A percentile compares a stretch with the other conserved stretches of the same genome.
Evolutionary conservation across 2,113 vertebrate species (phyloP).

Genomic region (Tricholaema leucomelas): DNA sequence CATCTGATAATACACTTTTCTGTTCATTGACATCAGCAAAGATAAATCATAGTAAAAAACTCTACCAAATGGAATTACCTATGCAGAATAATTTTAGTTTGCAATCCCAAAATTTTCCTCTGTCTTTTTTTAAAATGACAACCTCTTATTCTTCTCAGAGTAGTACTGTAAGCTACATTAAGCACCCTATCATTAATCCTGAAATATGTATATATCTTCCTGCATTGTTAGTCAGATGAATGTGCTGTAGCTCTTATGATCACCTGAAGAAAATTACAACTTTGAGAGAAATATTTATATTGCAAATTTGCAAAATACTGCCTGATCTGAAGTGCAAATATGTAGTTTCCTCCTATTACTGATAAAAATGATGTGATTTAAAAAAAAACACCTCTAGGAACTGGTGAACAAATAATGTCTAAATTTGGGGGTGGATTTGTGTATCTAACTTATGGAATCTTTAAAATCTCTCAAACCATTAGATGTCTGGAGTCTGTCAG

Average conservation of each 20-base stretch:
- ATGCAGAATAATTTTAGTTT: constrained; percentile 54
- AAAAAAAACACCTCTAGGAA: neutral
- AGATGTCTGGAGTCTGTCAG: neutral
- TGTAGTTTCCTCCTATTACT: neutral
- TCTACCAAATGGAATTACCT: neutral
- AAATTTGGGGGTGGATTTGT: neutral
- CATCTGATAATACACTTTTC: neutral
- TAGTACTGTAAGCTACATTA: constrained; percentile 41
- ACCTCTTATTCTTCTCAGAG: constrained; percentile 57
- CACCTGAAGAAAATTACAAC: constrained; percentile 57
- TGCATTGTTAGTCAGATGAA: constrained; percentile 59
- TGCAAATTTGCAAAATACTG: constrained; percentile 20
- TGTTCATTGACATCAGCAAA: neutral
- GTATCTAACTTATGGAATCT: neutral
- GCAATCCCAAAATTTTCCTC: constrained; percentile 27
- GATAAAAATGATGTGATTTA: neutral
- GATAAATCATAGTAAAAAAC: neutral
- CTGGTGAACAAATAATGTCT: neutral
- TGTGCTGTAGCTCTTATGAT: constrained; percentile 31
- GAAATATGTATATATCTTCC: constrained; percentile 59
- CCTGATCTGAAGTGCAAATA: neutral
- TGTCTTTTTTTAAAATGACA: constrained; percentile 53
- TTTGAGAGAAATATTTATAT: constrained; percentile 47
- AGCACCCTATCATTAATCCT: constrained; percentile 68
- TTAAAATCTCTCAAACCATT: neutral